Conservation (phyloP, 53 echinoderm and acorn worm genomes). For the Stichopus horrens region DNA sequence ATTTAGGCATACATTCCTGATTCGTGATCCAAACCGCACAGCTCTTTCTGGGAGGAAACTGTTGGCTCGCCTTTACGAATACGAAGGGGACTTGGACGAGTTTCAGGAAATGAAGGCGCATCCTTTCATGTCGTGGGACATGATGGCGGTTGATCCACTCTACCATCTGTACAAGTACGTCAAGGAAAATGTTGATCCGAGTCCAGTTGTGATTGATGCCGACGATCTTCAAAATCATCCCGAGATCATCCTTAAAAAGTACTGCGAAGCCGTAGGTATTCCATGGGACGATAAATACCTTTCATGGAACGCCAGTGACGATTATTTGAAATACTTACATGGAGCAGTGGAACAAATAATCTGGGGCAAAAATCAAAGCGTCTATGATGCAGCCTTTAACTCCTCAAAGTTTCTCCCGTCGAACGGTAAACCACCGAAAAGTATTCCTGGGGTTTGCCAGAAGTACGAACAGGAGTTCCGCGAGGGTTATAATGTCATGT, state of each 20-base stretch:
- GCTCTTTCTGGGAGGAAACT: not conserved
- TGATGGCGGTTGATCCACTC: not conserved
- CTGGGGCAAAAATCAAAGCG: slow-evolving; percentile 7
- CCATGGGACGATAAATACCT: slow-evolving; percentile 25
- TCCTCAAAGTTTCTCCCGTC: not conserved
- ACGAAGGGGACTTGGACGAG: slow-evolving; percentile 10
- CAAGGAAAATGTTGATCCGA: slow-evolving; percentile 24
- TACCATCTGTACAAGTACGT: slow-evolving; percentile 21
- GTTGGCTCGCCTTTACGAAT: not conserved
- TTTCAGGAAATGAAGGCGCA: not conserved
- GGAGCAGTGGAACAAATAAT: slow-evolving; percentile 6
- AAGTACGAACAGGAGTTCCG: not conserved
- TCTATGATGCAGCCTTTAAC: not conserved
- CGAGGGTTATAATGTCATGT: slow-evolving; percentile 23
- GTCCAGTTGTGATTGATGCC: slow-evolving; percentile 37
- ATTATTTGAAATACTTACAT: slow-evolving; percentile 3
- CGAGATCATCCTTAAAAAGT: not conserved
- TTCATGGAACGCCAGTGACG: slow-evolving; percentile 1
- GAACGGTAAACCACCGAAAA: not conserved
- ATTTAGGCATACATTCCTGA: slow-evolving; percentile 31
- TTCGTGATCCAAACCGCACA: slow-evolving; percentile 13
- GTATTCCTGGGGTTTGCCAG: not conserved
- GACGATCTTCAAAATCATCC: slow-evolving; percentile 44
- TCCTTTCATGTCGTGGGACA: slow-evolving; percentile 28
- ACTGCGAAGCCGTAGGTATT: slow-evolving; percentile 26